Percentiles rank a stretch among this genome's conserved stretches.
phyloP scores from a whole-genome alignment of 2,888 invertebrate species.

The Lamellibrachia satsuma region DNA sequence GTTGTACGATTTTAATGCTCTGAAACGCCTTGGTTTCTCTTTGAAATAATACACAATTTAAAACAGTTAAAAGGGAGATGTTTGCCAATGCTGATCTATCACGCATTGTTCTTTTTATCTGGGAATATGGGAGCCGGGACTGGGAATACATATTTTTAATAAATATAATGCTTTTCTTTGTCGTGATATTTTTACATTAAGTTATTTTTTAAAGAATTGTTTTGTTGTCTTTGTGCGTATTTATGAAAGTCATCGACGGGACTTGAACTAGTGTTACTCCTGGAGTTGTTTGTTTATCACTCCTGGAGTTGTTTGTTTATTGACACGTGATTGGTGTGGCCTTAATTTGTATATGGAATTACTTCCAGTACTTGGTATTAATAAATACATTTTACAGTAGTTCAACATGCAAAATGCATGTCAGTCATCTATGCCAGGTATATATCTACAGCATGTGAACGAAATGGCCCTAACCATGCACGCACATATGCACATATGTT shows the following conservation, averaged over 20 bases:
- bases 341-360: slow-evolving; percentile 4
- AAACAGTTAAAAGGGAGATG: background rate
- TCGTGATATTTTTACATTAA: background rate
- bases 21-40: background rate
- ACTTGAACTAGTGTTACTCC: background rate
- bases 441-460: background rate
- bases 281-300: background rate
- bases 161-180: background rate
- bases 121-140: background rate
- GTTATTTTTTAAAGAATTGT: background rate
- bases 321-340: background rate
- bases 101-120: background rate
- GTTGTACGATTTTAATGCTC: background rate
- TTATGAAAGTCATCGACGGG: background rate
- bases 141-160: background rate
- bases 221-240: background rate
- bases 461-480: background rate
- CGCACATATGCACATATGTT: background rate
- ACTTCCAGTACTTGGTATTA: background rate
- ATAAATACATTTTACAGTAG: background rate
- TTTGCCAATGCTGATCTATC: background rate
- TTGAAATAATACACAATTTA: background rate
- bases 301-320: background rate
- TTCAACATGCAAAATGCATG: background rate
- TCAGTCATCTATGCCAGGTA: background rate